Conservation (phyloP, 2,113 vertebrate species). For the Sigmodon hispidus region DNA sequence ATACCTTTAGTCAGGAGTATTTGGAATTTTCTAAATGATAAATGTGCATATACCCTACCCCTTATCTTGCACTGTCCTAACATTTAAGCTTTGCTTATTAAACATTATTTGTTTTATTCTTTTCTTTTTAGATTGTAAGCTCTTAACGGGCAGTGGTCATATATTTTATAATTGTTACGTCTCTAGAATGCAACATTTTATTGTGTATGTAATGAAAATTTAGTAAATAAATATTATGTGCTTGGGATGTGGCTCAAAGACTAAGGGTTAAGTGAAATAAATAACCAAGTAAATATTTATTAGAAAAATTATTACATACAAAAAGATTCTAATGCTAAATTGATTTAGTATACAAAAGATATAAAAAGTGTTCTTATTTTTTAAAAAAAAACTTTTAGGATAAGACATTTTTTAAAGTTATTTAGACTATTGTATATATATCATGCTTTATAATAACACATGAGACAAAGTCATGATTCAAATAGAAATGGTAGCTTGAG, state of each 20-base stretch:
- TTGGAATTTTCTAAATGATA: conserved; percentile 62
- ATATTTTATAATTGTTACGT: conserved; percentile 50
- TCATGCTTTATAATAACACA: neutral
- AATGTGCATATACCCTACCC: conserved; percentile 46
- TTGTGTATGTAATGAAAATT: conserved; percentile 10
- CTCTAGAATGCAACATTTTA: neutral
- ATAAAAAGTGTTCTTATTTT: neutral
- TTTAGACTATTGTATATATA: conserved; percentile 11
- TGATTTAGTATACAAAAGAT: conserved; percentile 29
- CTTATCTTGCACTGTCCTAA: conserved; percentile 72
- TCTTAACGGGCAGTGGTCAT: conserved; percentile 63
- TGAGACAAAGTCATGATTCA: neutral
- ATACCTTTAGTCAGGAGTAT: conserved; percentile 43
- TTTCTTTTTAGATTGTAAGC: conserved; percentile 73
- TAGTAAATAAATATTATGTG: conserved; percentile 60
- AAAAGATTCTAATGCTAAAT: no score
- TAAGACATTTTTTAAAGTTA: conserved; percentile 3
- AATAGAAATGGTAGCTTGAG: neutral
- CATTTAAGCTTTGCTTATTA: conserved; percentile 77
- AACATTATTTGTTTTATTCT: conserved; percentile 62
- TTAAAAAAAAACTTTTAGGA: neutral
- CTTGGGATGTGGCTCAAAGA: neutral
- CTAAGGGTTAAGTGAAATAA: neutral
- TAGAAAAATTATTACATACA: neutral
- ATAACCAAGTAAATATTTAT: conserved; percentile 41